Percentiles rank a stretch among this genome's conserved stretches.
These are phyloP conservation scores for Hypomecis atomaria DNA, from an alignment of 2,888 invertebrate species.

Conservation along the genomic window DNA sequence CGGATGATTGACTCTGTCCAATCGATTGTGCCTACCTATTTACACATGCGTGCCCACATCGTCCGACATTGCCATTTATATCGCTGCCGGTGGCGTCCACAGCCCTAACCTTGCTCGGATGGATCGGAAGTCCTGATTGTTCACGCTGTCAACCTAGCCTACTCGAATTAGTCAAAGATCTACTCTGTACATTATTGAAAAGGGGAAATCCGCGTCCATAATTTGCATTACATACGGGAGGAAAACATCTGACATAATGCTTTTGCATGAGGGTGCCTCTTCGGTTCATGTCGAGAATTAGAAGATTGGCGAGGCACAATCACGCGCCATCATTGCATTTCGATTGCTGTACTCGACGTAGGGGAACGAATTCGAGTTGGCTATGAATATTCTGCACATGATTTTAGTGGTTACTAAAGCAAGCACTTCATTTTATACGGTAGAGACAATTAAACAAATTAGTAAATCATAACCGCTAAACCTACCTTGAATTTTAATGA, in stretches of 20 bases:
- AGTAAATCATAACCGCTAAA: not conserved
- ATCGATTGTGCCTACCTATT: constrained; percentile 76
- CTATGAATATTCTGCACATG: not conserved
- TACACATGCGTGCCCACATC: constrained; percentile 63
- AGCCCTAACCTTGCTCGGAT: constrained; percentile 60
- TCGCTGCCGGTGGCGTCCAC: constrained; percentile 46
- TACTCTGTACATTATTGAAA: constrained; percentile 16
- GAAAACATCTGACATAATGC: constrained; percentile 37
- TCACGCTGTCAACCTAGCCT: constrained; percentile 20
- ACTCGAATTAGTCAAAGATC: constrained; percentile 15
- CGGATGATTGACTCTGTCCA: constrained; percentile 80
- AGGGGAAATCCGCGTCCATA: constrained; percentile 24
- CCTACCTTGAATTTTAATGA: constrained; percentile 25
- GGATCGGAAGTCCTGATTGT: constrained; percentile 58
- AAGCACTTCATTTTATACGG: not conserved
- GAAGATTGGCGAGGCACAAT: constrained; percentile 59
- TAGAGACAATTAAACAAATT: constrained; percentile 9
- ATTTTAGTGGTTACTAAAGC: not conserved
- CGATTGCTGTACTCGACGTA: constrained; percentile 45
- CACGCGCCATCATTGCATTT: constrained; percentile 50
- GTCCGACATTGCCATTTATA: constrained; percentile 59
- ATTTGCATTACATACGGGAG: constrained; percentile 29
- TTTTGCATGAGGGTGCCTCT: constrained; percentile 55
- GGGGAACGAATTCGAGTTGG: constrained; percentile 3
- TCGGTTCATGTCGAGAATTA: constrained; percentile 63